phyloP scores from a whole-genome alignment of 2,888 invertebrate species.

The Odontocerum albicorne region DNA sequence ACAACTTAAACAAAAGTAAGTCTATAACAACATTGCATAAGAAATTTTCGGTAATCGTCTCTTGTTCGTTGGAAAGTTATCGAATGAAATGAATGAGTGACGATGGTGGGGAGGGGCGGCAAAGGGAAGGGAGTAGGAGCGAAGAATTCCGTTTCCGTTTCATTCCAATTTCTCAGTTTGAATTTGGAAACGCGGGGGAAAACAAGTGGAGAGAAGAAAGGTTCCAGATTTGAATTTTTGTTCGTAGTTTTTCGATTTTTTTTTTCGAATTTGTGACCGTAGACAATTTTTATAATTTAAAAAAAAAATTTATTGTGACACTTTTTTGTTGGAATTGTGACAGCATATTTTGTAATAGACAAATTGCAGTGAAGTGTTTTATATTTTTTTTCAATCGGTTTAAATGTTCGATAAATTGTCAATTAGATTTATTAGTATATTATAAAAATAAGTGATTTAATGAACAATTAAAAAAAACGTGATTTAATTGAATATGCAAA shows the following conservation, averaged over 20 bases:
- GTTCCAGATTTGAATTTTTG: conserved; percentile 5
- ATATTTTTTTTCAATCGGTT: no score
- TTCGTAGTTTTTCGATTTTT: no score
- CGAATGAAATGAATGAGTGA: not conserved
- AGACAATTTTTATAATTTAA: not conserved
- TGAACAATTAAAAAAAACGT: no score
- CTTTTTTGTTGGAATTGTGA: no score
- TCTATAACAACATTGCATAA: conserved; percentile 15
- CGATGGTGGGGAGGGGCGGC: not conserved
- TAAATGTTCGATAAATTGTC: no score
- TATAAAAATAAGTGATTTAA: no score
- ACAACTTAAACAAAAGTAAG: no score
- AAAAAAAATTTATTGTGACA: no score
- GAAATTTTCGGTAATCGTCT: conserved; percentile 17
- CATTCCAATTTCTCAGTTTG: conserved; percentile 28
- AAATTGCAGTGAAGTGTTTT: no score
- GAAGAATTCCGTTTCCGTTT: conserved; percentile 20
- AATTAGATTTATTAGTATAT: no score
- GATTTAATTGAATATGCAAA: no score
- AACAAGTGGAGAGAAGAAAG: conserved; percentile 3
- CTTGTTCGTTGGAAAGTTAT: conserved; percentile 15
- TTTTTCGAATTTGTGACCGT: conserved; percentile 2
- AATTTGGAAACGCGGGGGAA: conserved; percentile 22
- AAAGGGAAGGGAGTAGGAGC: conserved; percentile 9
- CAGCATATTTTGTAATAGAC: no score